Evolutionary conservation across 2,888 invertebrate genomes (phyloP).

Genomic region (Eupithecia centaureata): DNA sequence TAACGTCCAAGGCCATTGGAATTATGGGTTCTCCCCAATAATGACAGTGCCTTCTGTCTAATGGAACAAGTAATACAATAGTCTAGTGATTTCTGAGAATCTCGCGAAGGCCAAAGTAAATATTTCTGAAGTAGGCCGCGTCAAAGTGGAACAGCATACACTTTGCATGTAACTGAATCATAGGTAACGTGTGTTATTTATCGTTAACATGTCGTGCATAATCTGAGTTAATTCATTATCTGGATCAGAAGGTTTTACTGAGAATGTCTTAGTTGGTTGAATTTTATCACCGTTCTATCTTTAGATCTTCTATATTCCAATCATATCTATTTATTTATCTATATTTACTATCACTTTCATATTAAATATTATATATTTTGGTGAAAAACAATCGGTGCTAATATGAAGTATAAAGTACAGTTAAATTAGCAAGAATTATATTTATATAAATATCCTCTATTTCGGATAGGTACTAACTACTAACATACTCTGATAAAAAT

Average conservation of each 20-base stretch:
- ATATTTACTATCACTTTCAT: neutral
- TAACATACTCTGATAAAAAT: neutral
- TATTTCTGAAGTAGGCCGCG: slow-evolving; percentile 66
- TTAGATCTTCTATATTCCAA: no score
- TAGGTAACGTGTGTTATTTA: slow-evolving; percentile 35
- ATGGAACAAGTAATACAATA: slow-evolving; percentile 46
- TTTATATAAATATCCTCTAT: no score
- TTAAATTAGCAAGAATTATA: neutral
- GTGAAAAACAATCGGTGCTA: neutral
- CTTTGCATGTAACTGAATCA: slow-evolving; percentile 58
- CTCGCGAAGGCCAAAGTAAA: slow-evolving; percentile 59
- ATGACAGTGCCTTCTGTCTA: slow-evolving; percentile 35
- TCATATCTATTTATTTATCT: no score
- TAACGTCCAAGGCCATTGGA: slow-evolving; percentile 9
- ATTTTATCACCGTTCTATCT: neutral
- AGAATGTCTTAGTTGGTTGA: neutral
- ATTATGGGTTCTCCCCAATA: slow-evolving; percentile 30
- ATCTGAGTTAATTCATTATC: slow-evolving; percentile 20
- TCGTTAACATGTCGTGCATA: slow-evolving; percentile 29
- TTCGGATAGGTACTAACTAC: no score
- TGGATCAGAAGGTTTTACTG: neutral
- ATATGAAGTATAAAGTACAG: neutral
- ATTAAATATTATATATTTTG: neutral
- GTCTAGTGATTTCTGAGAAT: slow-evolving; percentile 59
- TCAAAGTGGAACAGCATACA: slow-evolving; percentile 57